These are phyloP conservation scores for Anneissia japonica DNA, from an alignment of 35 echinoderm and acorn worm species.

Conservation along the genomic window DNA sequence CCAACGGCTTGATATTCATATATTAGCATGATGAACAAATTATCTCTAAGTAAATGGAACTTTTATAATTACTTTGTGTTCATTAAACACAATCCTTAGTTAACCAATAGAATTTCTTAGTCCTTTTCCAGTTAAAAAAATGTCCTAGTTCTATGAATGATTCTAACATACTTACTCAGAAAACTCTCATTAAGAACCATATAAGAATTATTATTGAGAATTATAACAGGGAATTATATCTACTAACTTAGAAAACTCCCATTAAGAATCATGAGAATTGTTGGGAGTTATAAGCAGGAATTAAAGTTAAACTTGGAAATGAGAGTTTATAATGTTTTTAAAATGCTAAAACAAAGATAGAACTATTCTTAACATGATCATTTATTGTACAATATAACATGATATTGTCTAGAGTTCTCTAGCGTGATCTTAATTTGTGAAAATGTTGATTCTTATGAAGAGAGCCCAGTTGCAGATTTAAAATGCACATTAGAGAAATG, in stretches of 20 bases:
- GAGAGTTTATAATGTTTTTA: not conserved
- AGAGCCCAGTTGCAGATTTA: not conserved
- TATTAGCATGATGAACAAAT: not conserved
- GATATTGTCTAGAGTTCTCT: not conserved
- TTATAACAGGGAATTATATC: too few relatives aligned
- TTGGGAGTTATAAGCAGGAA: not conserved
- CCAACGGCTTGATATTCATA: not conserved
- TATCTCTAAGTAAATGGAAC: not conserved
- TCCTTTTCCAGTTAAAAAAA: not conserved
- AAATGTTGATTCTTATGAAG: not conserved
- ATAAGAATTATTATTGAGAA: too few relatives aligned
- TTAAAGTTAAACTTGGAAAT: not conserved
- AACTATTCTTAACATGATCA: not conserved
- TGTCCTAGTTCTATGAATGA: not conserved
- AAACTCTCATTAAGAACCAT: not conserved
- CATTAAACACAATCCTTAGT: not conserved
- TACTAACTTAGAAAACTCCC: not conserved
- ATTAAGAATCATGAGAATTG: not conserved
- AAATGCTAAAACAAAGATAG: not conserved
- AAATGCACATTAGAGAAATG: not conserved
- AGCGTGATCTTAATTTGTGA: not conserved
- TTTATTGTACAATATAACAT: not conserved
- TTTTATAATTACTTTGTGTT: not conserved
- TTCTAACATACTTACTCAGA: not conserved
- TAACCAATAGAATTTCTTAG: not conserved